These are phyloP conservation scores for Melanotaenia trifasciata DNA, from an alignment of 2,797 vertebrate species.

Conservation along the genomic window DNA sequence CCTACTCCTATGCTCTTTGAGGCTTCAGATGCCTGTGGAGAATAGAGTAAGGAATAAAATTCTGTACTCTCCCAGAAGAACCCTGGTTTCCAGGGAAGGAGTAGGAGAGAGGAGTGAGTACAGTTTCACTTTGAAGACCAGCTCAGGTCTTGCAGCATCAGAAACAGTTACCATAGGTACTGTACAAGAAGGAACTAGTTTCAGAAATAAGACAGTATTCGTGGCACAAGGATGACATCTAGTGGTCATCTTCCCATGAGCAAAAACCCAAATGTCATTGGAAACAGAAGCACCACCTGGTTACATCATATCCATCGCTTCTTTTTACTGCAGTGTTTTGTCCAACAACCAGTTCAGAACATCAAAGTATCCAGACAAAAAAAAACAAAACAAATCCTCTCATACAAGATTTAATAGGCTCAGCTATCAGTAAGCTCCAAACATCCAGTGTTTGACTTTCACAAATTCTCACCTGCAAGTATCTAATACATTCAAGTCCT, in stretches of 20 bases:
- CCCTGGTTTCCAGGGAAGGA: not conserved
- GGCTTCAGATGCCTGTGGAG: slow-evolving; percentile 15
- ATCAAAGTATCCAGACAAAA: not conserved
- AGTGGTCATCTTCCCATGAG: slow-evolving; percentile 27
- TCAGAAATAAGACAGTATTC: slow-evolving; percentile 13
- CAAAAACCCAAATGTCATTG: not conserved
- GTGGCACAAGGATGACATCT: slow-evolving; percentile 56
- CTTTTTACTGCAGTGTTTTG: not conserved
- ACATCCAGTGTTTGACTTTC: not conserved
- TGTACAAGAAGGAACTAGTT: not conserved
- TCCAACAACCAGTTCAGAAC: not conserved
- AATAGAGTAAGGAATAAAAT: not conserved
- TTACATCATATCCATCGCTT: not conserved
- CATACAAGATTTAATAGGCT: not conserved
- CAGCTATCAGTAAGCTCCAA: not conserved
- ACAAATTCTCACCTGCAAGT: not conserved
- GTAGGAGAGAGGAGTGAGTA: not conserved
- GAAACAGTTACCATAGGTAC: slow-evolving; percentile 36
- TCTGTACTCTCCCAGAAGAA: not conserved
- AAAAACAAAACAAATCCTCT: not conserved
- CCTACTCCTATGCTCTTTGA: slow-evolving; percentile 15
- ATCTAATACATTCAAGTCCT: not conserved
- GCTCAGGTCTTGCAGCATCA: slow-evolving; percentile 23
- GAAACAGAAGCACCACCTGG: too few relatives aligned
- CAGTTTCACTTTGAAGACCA: not conserved